Evolutionary conservation across 2,888 invertebrate species (phyloP), one percentile per base, ranked within the genome.

Genomic region (Sminthurides aquaticus): DNA sequence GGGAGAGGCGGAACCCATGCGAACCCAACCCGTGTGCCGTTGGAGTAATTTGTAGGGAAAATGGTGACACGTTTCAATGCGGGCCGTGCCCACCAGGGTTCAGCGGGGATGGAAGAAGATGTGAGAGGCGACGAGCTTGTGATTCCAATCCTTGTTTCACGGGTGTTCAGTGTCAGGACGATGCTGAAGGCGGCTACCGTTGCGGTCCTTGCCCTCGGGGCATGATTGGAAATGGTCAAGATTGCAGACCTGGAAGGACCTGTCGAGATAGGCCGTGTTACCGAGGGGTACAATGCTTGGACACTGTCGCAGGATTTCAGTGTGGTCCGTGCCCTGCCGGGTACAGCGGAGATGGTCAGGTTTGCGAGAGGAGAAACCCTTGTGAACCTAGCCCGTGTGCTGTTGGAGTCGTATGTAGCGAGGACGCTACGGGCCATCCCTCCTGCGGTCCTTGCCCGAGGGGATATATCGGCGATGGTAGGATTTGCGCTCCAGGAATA

Each of bases 321-420:
- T 90, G 90, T 78, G 90, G 87, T n/a, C 78, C 84, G 2, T 91
- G 91, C 79, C 54, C 11, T 89, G n/a, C 60, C 1, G 90, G 90
- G 61, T 87, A 85, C 77, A 82, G 84, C 66, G 90, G 91, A 34
- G 85, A 90, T 78, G 91, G 91, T 2, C 82, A 84, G 70, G 80
- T 81, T n/a, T 91, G 91, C 76, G 80, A 82, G 71, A 27, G 77
- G 20, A 79, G 82, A 66, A 82, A 83, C 72, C 83, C 84, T 29
- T 89, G 90, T 77, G 82, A 85, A 62, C 82, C 82, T 64, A 82
- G 83, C 71, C 89, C 90, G 0, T 96, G 96, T 75, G 89, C 89
- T 76, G 85, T 86, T 2, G 80, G 85, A 60, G 86, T 88, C 0
- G 83, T 85, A n/a, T 93, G 93, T 76, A 81, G 82, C 15, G 91